A percentile compares a stretch with the other conserved stretches of the same genome.
These are phyloP conservation scores for Exephanes ischioxanthus DNA, from an alignment of 2,888 invertebrate genomes.

Conservation along the genomic window DNA sequence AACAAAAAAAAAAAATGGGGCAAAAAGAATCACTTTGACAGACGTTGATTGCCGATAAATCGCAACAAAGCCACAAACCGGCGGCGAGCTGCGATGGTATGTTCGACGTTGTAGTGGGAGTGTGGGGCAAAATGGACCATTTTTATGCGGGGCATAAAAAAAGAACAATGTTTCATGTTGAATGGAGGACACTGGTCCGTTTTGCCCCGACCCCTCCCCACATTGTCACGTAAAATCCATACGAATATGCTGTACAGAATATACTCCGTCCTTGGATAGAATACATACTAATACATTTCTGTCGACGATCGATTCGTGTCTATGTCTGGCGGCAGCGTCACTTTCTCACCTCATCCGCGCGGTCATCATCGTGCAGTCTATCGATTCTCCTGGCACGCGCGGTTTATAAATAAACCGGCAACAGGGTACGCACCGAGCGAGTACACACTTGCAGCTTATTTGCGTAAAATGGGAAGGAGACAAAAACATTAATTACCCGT, in stretches of 20 bases:
- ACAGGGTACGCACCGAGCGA: neutral
- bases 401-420: neutral
- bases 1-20: neutral
- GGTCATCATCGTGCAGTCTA: neutral
- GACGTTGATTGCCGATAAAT: constrained; percentile 56
- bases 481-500: neutral
- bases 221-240: neutral
- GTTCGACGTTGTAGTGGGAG: neutral
- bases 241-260: neutral
- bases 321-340: neutral
- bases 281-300: neutral
- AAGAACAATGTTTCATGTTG: neutral
- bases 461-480: neutral
- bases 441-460: neutral
- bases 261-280: neutral
- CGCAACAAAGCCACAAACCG: constrained; percentile 38
- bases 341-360: neutral
- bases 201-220: too few species aligned
- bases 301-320: neutral
- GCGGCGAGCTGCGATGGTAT: neutral
- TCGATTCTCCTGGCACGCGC: neutral
- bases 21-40: constrained; percentile 51
- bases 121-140: too few species aligned
- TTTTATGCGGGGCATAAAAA: neutral
- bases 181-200: too few species aligned